Base-by-base conservation (phyloP, 2,797 vertebrate species). In the Sebastes cheni region DNA sequence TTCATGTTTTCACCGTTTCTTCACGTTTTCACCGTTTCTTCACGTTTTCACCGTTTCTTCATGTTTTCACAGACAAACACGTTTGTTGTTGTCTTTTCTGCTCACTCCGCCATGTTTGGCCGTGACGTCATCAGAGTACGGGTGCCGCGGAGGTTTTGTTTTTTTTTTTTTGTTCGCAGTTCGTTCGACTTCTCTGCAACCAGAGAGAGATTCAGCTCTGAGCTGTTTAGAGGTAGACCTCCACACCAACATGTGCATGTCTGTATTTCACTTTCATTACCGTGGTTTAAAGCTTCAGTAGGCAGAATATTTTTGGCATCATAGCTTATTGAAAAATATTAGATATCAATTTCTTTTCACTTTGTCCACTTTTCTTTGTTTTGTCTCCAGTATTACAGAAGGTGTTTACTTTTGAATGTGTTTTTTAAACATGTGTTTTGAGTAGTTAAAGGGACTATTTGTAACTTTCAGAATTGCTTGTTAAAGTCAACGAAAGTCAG, bases 51-150 rank as follows among this genome's bases (percentile, higher is more conserved):
- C 12, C 1, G 2, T 36, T 6, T 2, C 4, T 5, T 25, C 39
- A 0, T 13, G 34, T 52, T 55, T 20, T 1, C 36, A 1, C 36
- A 39, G 14, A 2, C 23, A 10, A 42, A 55, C 5, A 30, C n/a
- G 1, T 54, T 27, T 64, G 55, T 65, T 77, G 50, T 81, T 85
- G 84, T 30, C 1, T 13, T 12, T 0, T 42, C 13, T 0, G 23
- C 8, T 70, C 62, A 14, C 50, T 86, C 78, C 80, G 87, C 93
- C 94, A 95, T 93, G 56, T 72, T 89, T 76, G 1, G 0, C 2
- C 0, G 50, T 82, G 78, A 94, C 91, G 92, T 91, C 87, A 82
- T 36, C 59, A 5, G 29, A 8, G 82, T 91, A 95, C 92, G 92
- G 91, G 5, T 62, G 86, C 92, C 88, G 71, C 46, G n/a, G 1